Conservation (phyloP, 1,140 invertebrate species). For the Metaphire vulgaris region DNA sequence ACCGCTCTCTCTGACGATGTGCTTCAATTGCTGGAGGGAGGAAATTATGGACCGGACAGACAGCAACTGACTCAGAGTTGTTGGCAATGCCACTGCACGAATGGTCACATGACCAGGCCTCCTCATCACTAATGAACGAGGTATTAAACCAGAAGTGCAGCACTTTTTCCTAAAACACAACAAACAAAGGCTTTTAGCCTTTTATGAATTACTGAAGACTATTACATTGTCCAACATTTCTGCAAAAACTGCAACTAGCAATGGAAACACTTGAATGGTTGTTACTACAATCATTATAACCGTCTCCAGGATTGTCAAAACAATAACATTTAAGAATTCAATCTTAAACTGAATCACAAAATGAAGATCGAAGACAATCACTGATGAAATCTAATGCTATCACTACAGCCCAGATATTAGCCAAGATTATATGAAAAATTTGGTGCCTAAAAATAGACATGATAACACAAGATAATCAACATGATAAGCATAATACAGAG, state of each 20-base stretch:
- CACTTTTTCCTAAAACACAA: conserved; percentile 65
- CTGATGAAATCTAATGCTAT: too few relatives aligned
- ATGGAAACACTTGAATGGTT: not conserved
- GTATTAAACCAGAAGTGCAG: conserved; percentile 98
- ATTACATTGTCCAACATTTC: too few relatives aligned
- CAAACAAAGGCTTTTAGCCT: not conserved
- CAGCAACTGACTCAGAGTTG: not conserved
- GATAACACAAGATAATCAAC: too few relatives aligned
- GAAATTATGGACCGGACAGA: not conserved
- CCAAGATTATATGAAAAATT: too few relatives aligned
- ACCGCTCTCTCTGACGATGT: not conserved
- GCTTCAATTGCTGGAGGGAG: not conserved
- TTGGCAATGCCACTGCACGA: not conserved
- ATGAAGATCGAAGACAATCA: too few relatives aligned
- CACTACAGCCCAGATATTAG: too few relatives aligned
- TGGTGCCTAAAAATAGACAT: too few relatives aligned
- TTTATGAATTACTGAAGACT: too few relatives aligned
- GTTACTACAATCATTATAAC: not conserved
- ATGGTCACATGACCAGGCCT: conserved; percentile 34
- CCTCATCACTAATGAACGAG: conserved; percentile 70
- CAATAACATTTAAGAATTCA: not conserved
- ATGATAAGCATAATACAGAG: too few relatives aligned
- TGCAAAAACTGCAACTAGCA: not conserved
- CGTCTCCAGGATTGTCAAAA: not conserved
- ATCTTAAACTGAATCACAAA: not conserved